Conservation (phyloP, 2,113 vertebrate species). For the Otis tarda region DNA sequence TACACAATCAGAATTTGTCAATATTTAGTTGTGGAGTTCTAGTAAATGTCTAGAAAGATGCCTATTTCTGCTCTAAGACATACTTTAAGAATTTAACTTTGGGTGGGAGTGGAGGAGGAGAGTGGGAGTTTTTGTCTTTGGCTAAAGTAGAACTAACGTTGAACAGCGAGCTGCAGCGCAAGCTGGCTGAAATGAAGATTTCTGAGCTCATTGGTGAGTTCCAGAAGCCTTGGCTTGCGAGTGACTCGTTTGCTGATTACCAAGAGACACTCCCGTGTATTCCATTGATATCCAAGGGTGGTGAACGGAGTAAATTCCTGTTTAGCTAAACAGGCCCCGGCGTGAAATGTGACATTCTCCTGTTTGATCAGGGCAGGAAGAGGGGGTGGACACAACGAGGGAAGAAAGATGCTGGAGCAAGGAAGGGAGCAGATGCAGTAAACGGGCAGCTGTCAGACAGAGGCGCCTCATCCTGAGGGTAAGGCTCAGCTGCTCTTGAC, state of each 20-base stretch:
- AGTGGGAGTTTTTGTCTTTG: neutral
- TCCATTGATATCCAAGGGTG: neutral
- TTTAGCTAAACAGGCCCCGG: neutral
- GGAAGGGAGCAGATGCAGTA: neutral
- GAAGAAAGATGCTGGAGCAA: neutral
- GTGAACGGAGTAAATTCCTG: neutral
- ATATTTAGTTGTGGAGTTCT: neutral
- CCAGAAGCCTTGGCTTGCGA: neutral
- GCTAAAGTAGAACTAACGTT: neutral
- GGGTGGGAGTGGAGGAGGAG: neutral
- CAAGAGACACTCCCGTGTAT: neutral
- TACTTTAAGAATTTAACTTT: neutral
- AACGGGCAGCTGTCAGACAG: neutral
- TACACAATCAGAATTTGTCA: neutral
- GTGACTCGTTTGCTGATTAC: neutral
- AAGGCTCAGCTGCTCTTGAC: neutral
- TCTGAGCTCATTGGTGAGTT: neutral
- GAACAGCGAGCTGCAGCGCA: neutral
- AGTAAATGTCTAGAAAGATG: neutral
- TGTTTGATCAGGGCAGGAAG: neutral
- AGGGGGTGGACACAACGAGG: neutral
- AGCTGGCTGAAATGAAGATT: neutral
- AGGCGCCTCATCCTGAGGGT: neutral
- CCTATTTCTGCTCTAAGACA: neutral
- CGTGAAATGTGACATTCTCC: neutral